phyloP scores from a whole-genome alignment of 2,113 vertebrate genomes.

The Uropsilus gracilis region DNA sequence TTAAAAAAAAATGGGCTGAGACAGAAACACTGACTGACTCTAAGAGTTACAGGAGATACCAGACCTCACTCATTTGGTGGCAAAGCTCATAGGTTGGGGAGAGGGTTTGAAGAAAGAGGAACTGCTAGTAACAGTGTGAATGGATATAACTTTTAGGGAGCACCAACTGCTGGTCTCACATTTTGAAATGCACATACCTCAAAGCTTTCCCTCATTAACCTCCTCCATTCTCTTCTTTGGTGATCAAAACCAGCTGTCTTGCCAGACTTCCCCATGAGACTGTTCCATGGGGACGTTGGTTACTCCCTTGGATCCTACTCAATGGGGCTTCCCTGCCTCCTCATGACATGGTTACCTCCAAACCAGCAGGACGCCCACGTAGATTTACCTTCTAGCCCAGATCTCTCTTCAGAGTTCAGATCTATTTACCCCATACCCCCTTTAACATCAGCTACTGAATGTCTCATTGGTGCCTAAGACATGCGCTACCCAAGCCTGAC shows the following conservation, averaged over 20 bases:
- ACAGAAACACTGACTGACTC: fast-evolving
- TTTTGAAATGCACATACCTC: neutral
- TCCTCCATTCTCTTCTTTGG: fast-evolving
- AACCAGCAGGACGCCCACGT: neutral
- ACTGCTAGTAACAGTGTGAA: neutral
- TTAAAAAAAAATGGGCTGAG: no score
- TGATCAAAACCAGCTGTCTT: neutral
- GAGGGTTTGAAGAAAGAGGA: neutral
- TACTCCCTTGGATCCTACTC: neutral
- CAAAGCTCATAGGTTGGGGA: neutral
- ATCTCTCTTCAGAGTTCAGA: neutral
- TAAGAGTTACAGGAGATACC: neutral
- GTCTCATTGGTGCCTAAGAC: neutral
- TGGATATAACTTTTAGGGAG: neutral
- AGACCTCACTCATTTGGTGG: neutral
- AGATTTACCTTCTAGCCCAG: neutral
- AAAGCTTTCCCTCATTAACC: neutral
- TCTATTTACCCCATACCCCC: fast-evolving
- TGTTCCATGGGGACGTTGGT: neutral
- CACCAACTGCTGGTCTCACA: neutral
- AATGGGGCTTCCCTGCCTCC: neutral
- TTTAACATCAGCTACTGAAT: neutral
- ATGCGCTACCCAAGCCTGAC: neutral
- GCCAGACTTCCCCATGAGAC: neutral
- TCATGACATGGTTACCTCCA: neutral